Conservation (phyloP, 2,797 vertebrate genomes). For the Chelidonichthys spinosus region DNA sequence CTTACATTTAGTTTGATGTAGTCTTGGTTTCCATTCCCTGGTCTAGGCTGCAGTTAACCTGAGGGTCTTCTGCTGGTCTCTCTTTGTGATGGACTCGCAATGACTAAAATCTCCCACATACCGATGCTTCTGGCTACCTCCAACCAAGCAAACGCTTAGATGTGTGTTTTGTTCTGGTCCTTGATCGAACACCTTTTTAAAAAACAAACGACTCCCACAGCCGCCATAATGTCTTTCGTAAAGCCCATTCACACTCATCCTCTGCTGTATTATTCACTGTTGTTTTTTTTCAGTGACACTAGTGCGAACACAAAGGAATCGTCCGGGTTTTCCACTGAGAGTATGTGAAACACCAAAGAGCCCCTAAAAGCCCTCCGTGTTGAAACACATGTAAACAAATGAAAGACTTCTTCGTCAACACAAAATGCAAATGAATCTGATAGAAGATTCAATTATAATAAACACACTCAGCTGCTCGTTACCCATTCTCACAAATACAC, state of each 20-base stretch:
- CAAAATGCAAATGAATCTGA: slow-evolving; percentile 39
- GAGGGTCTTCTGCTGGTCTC: neutral
- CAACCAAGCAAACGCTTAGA: slow-evolving; percentile 24
- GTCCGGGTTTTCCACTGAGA: neutral
- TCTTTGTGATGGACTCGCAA: slow-evolving; percentile 6
- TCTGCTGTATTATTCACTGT: slow-evolving; percentile 14
- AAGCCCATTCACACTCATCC: slow-evolving; percentile 18
- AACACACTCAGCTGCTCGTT: slow-evolving; percentile 18
- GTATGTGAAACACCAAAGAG: slow-evolving; percentile 6
- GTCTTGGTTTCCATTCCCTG: neutral
- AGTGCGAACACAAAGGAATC: too few relatives aligned
- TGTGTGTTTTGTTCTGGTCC: slow-evolving; percentile 23
- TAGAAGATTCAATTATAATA: slow-evolving; percentile 29
- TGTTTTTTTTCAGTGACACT: neutral
- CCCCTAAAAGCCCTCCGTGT: slow-evolving; percentile 13
- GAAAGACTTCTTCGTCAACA: slow-evolving; percentile 31
- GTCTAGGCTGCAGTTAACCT: neutral
- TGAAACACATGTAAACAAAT: slow-evolving; percentile 29
- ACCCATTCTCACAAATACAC: neutral
- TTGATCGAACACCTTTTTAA: slow-evolving; percentile 28
- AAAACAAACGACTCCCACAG: slow-evolving; percentile 1
- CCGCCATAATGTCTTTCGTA: slow-evolving; percentile 15
- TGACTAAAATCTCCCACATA: slow-evolving; percentile 2
- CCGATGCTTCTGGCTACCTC: neutral
- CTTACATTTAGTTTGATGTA: neutral